These are phyloP conservation scores for Ammospiza caudacuta DNA, from an alignment of 2,113 vertebrate genomes.

Conservation along the genomic window DNA sequence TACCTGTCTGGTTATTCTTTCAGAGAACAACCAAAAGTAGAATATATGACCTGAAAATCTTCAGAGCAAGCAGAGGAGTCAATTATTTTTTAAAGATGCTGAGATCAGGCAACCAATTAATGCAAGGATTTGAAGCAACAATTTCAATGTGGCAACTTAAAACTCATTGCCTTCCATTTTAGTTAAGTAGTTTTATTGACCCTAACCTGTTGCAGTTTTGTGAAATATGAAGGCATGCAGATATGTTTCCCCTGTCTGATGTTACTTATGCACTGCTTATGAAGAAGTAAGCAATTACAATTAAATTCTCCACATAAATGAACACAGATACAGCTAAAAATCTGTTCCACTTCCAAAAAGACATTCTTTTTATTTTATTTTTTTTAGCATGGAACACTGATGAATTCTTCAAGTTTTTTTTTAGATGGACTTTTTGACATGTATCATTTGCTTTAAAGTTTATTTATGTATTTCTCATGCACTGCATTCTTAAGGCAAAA, in stretches of 20 bases:
- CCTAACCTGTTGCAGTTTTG: background rate
- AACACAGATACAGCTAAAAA: background rate
- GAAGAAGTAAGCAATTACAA: background rate
- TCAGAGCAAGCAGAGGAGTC: background rate
- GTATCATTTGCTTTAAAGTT: background rate
- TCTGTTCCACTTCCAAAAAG: background rate
- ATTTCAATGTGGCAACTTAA: background rate
- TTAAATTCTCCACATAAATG: background rate
- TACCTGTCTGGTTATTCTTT: background rate
- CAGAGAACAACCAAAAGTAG: background rate
- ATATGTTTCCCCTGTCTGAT: background rate
- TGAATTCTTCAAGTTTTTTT: background rate
- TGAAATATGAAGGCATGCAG: background rate
- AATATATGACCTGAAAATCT: background rate
- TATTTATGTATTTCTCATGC: conserved; percentile 16
- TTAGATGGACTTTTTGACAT: background rate
- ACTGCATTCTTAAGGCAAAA: conserved; percentile 31
- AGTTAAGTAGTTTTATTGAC: background rate
- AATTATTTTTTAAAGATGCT: background rate
- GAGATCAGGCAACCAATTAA: background rate
- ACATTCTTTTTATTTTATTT: accelerated
- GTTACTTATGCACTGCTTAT: background rate
- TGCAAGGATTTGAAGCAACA: background rate
- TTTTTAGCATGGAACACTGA: background rate
- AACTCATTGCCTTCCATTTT: background rate